Evolutionary conservation across 2,888 invertebrate species (phyloP).

Genomic region (Euproctis similis): DNA sequence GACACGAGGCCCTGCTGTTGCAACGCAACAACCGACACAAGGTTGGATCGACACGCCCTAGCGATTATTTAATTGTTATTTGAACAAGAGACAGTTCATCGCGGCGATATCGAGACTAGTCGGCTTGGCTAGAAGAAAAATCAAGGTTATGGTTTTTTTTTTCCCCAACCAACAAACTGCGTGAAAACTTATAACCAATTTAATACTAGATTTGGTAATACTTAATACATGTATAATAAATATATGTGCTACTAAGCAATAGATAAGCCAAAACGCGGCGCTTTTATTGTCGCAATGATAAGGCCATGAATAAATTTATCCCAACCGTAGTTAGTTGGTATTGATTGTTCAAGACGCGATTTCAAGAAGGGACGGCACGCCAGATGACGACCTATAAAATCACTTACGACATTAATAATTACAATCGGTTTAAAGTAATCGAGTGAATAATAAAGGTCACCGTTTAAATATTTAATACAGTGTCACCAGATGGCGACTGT

Average conservation of each 20-base stretch:
- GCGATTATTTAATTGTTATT: constrained; percentile 73
- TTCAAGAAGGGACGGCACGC: too few species aligned
- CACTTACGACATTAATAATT: too few species aligned
- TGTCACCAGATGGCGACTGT: constrained; percentile 38
- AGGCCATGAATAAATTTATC: too few species aligned
- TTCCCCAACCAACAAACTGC: too few species aligned
- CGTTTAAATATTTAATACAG: constrained; percentile 25
- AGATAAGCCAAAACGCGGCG: too few species aligned
- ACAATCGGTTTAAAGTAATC: constrained; percentile 3
- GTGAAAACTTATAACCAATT: too few species aligned
- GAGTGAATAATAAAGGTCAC: constrained; percentile 19
- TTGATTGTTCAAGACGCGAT: too few species aligned
- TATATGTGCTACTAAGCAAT: too few species aligned
- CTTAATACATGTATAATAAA: too few species aligned
- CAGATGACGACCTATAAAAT: constrained; percentile 18
- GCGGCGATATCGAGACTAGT: constrained; percentile 32
- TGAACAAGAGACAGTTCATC: constrained; percentile 54
- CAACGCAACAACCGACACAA: constrained; percentile 69
- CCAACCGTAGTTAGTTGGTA: too few species aligned
- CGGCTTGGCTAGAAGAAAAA: constrained; percentile 28
- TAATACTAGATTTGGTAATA: too few species aligned
- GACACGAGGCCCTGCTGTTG: constrained; percentile 68
- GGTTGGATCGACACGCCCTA: constrained; percentile 71
- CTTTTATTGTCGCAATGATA: too few species aligned
- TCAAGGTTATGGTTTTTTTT: constrained; percentile 17